phyloP scores from a whole-genome alignment of 2,113 vertebrate genomes.

The Procavia capensis region DNA sequence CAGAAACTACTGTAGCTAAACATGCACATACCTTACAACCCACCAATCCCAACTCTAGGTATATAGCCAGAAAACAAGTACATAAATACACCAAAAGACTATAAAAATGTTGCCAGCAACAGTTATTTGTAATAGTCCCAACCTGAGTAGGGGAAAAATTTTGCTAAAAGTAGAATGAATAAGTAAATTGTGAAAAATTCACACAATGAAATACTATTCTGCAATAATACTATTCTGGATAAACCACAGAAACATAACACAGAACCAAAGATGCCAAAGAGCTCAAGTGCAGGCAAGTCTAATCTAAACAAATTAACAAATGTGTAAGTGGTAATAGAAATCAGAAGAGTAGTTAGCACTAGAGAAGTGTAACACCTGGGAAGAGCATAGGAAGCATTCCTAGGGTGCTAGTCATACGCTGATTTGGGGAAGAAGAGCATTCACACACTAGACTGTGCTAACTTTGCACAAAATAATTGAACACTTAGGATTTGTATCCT shows the following conservation, averaged over 20 bases:
- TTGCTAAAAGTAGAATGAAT: background rate
- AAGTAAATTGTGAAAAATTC: background rate
- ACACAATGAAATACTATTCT: background rate
- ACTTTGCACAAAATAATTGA: constrained; percentile 2
- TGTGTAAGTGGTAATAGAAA: background rate
- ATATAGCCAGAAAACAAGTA: background rate
- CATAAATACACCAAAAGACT: background rate
- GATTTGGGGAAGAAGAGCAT: background rate
- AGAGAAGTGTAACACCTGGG: background rate
- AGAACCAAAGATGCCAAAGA: background rate
- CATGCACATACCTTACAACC: background rate
- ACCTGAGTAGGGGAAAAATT: background rate
- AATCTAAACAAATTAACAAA: background rate
- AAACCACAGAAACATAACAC: background rate
- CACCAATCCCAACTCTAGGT: background rate
- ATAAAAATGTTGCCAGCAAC: background rate
- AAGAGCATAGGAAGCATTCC: background rate
- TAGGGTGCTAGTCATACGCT: background rate
- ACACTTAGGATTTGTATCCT: background rate
- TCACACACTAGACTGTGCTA: background rate
- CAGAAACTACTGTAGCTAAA: background rate
- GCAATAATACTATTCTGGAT: background rate
- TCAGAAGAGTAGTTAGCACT: background rate
- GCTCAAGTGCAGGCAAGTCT: background rate
- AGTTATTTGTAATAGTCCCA: background rate